phyloP scores from a whole-genome alignment of 2,888 invertebrate genomes.

The Carcina quercana region DNA sequence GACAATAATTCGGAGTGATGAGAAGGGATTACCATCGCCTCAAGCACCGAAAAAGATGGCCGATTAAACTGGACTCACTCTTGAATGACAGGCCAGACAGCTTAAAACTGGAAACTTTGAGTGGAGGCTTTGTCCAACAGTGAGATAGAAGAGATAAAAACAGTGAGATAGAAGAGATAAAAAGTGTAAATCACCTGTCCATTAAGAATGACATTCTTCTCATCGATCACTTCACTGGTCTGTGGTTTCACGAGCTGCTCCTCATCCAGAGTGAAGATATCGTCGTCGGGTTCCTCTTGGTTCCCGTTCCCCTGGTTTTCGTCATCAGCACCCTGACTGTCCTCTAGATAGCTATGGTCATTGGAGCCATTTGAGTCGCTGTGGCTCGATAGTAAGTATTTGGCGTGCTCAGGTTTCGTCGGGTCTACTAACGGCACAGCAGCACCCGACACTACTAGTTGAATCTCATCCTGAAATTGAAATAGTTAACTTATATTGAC shows the following conservation, averaged over 20 bases:
- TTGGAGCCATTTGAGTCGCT: neutral
- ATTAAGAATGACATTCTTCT: slow-evolving; percentile 27
- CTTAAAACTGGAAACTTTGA: too few relatives aligned
- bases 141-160: too few relatives aligned
- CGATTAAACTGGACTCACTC: too few relatives aligned
- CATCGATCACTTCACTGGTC: slow-evolving; percentile 28
- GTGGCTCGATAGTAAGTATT: neutral
- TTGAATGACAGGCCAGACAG: too few relatives aligned
- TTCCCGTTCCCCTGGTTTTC: slow-evolving; percentile 20
- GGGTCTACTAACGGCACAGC: slow-evolving; percentile 76
- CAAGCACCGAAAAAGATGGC: too few relatives aligned
- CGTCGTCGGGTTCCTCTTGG: slow-evolving; percentile 76
- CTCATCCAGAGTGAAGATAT: slow-evolving; percentile 90
- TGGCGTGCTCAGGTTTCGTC: slow-evolving; percentile 23
- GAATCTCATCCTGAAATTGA: slow-evolving; percentile 75
- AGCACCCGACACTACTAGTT: slow-evolving; percentile 82
- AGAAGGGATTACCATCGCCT: too few relatives aligned
- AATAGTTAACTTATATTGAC: too few relatives aligned
- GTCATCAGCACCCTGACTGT: neutral
- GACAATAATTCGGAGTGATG: too few relatives aligned
- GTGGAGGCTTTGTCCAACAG: too few relatives aligned
- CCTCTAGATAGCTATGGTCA: neutral
- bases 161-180: too few relatives aligned
- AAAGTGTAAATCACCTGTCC: slow-evolving; percentile 37
- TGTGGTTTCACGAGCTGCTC: slow-evolving; percentile 65